phyloP scores from a whole-genome alignment of 2,797 vertebrate genomes.

The Gallinago stenura region DNA sequence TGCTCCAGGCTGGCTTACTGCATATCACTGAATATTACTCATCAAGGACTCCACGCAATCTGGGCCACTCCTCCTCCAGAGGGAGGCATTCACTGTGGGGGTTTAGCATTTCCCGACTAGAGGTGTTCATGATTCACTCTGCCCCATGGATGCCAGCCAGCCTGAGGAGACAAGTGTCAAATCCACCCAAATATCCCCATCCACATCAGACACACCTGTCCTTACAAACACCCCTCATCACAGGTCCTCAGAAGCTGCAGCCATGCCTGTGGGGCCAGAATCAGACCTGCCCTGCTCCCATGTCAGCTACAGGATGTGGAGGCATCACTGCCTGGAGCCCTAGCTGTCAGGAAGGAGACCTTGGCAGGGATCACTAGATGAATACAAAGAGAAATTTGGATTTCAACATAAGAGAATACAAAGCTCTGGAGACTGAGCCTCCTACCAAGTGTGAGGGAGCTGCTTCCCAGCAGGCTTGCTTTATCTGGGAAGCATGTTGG shows the following conservation, averaged over 20 bases:
- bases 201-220: background rate
- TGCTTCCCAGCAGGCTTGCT: constrained; percentile 4
- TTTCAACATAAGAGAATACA: constrained; percentile 8
- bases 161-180: background rate
- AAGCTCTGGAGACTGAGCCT: background rate
- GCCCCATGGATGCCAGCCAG: background rate
- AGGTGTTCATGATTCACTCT: background rate
- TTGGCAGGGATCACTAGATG: background rate
- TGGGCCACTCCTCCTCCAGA: background rate
- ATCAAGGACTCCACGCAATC: background rate
- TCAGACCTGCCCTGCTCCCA: background rate
- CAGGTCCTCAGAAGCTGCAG: background rate
- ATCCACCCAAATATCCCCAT: background rate
- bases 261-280: background rate
- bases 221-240: background rate
- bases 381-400: constrained; percentile 2
- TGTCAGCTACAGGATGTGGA: background rate
- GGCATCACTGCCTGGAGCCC: background rate
- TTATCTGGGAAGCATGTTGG: constrained; percentile 16
- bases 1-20: background rate
- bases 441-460: background rate
- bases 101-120: background rate
- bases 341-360: background rate
- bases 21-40: accelerated
- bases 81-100: background rate